phyloP scores from a whole-genome alignment of 2,113 vertebrate genomes.

The Nanorana parkeri region DNA sequence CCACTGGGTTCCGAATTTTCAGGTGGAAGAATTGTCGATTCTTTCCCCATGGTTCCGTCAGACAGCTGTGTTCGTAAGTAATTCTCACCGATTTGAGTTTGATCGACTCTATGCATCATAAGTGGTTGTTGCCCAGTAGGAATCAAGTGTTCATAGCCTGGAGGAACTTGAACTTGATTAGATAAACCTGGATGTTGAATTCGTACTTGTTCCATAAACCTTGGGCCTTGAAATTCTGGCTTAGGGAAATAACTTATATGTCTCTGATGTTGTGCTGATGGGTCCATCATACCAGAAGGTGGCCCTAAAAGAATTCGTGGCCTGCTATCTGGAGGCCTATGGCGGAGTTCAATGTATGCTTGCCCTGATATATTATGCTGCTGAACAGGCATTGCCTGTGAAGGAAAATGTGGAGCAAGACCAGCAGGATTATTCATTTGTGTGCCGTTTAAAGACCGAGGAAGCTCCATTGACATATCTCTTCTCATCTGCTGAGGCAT shows the following conservation, averaged over 20 bases:
- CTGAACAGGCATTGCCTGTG: conserved; percentile 78
- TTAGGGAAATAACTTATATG: conserved; percentile 72
- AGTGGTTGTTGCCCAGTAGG: conserved; percentile 71
- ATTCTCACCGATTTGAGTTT: conserved; percentile 76
- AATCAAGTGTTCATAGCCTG: conserved; percentile 77
- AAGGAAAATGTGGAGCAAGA: conserved; percentile 81
- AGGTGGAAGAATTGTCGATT: conserved; percentile 67
- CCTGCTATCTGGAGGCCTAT: conserved; percentile 83
- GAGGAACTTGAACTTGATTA: conserved; percentile 72
- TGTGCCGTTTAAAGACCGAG: conserved; percentile 67
- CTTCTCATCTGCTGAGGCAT: conserved; percentile 81
- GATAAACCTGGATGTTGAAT: conserved; percentile 67
- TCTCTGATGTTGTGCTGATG: conserved; percentile 70
- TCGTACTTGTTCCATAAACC: conserved; percentile 69
- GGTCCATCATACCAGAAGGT: conserved; percentile 71
- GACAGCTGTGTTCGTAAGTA: conserved; percentile 75
- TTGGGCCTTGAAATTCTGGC: conserved; percentile 73
- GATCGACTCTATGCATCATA: conserved; percentile 80
- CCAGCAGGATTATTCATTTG: conserved; percentile 68
- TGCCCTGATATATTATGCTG: conserved; percentile 93
- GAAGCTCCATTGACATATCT: conserved; percentile 77
- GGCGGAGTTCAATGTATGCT: conserved; percentile 91
- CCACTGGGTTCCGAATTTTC: conserved; percentile 68
- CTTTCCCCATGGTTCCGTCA: conserved; percentile 64
- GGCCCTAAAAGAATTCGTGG: conserved; percentile 77